Evolutionary conservation across 2,888 invertebrate genomes (phyloP), one percentile per base, ranked within the genome.

Genomic region (Coremacera marginata): DNA sequence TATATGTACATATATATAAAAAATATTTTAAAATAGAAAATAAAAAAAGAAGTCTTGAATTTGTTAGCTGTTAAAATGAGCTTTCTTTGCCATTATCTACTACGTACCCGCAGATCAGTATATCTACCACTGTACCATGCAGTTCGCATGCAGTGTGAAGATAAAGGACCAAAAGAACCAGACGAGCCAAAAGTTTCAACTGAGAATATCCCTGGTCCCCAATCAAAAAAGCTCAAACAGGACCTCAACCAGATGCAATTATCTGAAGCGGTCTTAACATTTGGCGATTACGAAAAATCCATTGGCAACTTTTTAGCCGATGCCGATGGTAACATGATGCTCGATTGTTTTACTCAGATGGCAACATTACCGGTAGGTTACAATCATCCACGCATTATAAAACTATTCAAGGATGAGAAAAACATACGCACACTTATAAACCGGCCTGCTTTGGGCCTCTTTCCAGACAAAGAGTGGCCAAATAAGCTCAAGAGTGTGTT

Each of bases 271-370:
- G 94, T 95, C 1, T 94, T 96, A 90, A 88, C 98, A 55, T 98
- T 98, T 89, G 95, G 93, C 11, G 95, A 98, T 89, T 98, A 96
- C 90, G 94, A 96, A 82, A 94, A 94, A 88, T 95, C 96, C 14
- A 89, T 93, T 73, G 98, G 98, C 62, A 99, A 99, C 90, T 99
- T 98, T 89, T 90, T 98, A 79, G 94, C 94, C 9, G 98, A 98
- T 89, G 97, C 94, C 5, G 98, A 98, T 89, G 97, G 94, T 9
- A 85, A 85, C 78, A 89, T 92, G 5, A 91, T 97, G 82, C 91
- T 98, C 82, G 98, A 98, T 89, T 91, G 95, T 8, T 98, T 93
- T 88, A 96, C 95, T 80, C 98, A 98, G 92, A 95, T 95, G 83
- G 94, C 95, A 0, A 95, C 95, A 0, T 88, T 95, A 82, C 95